Evolutionary conservation across 2,797 vertebrate species (phyloP).

Genomic region (Pteronotus mesoamericanus): DNA sequence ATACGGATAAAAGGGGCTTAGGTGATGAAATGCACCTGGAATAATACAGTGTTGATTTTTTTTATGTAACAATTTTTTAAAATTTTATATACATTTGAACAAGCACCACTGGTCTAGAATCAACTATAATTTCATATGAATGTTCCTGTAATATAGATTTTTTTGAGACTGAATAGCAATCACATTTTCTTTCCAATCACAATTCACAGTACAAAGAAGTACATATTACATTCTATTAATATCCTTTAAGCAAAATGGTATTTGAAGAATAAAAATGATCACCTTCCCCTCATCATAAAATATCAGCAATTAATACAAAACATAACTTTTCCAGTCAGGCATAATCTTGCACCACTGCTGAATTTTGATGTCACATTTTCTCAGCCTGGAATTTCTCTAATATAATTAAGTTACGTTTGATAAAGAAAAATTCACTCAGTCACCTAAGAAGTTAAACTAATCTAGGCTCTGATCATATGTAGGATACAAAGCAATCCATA

Average conservation of each 20-base stretch:
- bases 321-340: not conserved
- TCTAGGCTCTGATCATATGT: not conserved
- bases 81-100: conserved; percentile 35
- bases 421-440: not conserved
- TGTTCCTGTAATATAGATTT: not conserved
- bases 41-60: conserved; percentile 40
- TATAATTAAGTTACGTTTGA: not conserved
- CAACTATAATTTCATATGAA: conserved; percentile 41
- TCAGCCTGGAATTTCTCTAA: not conserved
- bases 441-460: conserved; percentile 6
- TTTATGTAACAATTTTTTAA: conserved; percentile 21
- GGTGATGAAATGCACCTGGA: conserved; percentile 34
- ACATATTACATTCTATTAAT: not conserved
- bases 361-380: conserved; percentile 11
- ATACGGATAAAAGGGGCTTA: conserved; percentile 4
- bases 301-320: not conserved
- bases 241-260: conserved; percentile 17
- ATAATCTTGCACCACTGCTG: not conserved
- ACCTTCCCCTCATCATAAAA: conserved; percentile 28
- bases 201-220: not conserved
- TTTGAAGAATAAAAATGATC: conserved; percentile 14
- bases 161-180: not conserved
- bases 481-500: not conserved
- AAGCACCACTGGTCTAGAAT: not conserved
- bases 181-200: conserved; percentile 18